These are phyloP conservation scores for Pseudococcus jackbeardsleyi DNA, from an alignment of 2,888 invertebrate genomes.

Conservation along the genomic window DNA sequence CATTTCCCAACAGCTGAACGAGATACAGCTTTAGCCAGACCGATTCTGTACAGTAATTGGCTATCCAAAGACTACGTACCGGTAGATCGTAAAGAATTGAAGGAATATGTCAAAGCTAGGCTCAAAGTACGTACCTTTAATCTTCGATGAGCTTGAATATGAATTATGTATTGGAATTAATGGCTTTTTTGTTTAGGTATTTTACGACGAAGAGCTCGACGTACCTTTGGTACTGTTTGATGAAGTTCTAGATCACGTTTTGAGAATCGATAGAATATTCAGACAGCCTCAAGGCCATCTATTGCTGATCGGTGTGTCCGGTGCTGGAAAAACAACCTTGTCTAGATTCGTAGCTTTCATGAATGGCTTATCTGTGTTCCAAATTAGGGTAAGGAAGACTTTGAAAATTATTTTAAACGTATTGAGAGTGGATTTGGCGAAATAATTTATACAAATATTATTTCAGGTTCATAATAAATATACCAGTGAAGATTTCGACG, in stretches of 20 bases:
- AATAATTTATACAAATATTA: neutral
- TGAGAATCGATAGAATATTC: slow-evolving; percentile 99
- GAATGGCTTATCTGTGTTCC: slow-evolving; percentile 99
- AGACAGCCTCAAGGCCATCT: slow-evolving; percentile 98
- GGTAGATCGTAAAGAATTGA: slow-evolving; percentile 92
- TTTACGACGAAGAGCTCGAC: slow-evolving; percentile 99
- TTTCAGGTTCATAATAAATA: slow-evolving; percentile 96
- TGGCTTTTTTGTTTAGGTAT: slow-evolving; percentile 75
- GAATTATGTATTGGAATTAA: neutral
- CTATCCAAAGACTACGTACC: slow-evolving; percentile 98
- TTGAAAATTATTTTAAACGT: neutral
- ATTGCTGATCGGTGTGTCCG: slow-evolving; percentile 97
- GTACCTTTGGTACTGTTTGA: slow-evolving; percentile 98
- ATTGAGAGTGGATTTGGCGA: neutral
- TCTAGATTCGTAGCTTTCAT: slow-evolving; percentile 99
- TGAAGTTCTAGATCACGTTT: slow-evolving; percentile 98
- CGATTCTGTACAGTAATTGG: slow-evolving; percentile 99
- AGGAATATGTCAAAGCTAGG: slow-evolving; percentile 97
- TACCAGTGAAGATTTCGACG: slow-evolving; percentile 98
- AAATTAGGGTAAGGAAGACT: slow-evolving; percentile 84
- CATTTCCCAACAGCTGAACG: slow-evolving; percentile 93
- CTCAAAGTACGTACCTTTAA: slow-evolving; percentile 78
- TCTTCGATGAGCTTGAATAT: too few species aligned
- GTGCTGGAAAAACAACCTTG: slow-evolving; percentile 98
- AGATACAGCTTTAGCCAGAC: slow-evolving; percentile 88